Conservation (phyloP, 2,797 vertebrate genomes). For the Gallinago nigripennis region DNA sequence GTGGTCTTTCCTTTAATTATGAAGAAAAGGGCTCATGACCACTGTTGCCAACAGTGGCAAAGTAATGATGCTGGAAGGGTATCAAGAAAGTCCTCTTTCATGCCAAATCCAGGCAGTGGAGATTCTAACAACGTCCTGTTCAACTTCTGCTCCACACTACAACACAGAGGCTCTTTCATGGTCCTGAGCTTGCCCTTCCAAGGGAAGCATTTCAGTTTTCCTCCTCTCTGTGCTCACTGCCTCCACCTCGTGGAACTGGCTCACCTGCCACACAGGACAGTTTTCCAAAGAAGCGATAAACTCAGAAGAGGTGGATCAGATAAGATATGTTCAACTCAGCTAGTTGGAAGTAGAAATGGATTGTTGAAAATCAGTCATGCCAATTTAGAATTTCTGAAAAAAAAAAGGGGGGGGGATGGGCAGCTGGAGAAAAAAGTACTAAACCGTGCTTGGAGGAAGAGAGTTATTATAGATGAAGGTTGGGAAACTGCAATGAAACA, state of each 20-base stretch:
- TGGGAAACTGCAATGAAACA: background rate
- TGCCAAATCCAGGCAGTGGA: background rate
- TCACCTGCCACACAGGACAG: fast-evolving
- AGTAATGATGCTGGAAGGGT: background rate
- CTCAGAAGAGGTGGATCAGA: background rate
- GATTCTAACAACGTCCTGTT: background rate
- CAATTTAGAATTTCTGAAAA: background rate
- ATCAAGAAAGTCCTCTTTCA: background rate
- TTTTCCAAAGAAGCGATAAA: background rate
- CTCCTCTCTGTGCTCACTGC: background rate
- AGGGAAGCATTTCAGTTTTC: background rate
- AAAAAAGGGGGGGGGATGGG: background rate
- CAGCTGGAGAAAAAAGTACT: background rate
- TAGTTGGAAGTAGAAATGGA: background rate
- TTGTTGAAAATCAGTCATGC: background rate
- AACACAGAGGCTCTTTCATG: background rate
- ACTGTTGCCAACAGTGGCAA: background rate
- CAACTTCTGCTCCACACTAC: background rate
- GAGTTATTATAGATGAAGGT: background rate
- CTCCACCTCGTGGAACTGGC: slow-evolving; percentile 15
- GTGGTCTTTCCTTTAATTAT: background rate
- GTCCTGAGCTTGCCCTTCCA: background rate
- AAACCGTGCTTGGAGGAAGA: background rate
- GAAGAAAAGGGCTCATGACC: background rate
- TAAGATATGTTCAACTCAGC: background rate